A percentile compares a stretch with the other conserved stretches of the same genome.
These are phyloP conservation scores for Acrocephalus arundinaceus DNA, from an alignment of 2,113 vertebrate species.

Conservation along the genomic window DNA sequence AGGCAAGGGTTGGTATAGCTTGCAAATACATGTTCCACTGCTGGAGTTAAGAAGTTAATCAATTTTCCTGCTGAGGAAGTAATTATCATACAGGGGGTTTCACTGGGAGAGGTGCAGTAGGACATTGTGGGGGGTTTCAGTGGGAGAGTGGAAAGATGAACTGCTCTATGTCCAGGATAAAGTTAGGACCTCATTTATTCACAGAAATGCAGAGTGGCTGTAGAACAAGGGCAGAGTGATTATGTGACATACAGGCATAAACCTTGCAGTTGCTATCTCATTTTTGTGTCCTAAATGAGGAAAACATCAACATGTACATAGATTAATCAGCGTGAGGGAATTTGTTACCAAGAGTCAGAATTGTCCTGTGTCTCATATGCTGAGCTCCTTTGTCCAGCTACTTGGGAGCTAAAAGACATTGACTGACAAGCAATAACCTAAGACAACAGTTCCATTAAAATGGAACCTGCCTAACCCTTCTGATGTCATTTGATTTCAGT, in stretches of 20 bases:
- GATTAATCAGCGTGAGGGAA: neutral
- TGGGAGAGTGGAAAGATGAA: neutral
- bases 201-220: neutral
- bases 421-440: constrained; percentile 22
- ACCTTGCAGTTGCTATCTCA: neutral
- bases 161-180: neutral
- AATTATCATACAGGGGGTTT: neutral
- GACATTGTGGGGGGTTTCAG: fast-evolving
- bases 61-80: neutral
- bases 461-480: constrained; percentile 65
- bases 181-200: neutral
- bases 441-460: constrained; percentile 53
- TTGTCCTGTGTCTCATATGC: neutral
- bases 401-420: neutral
- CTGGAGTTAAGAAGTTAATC: neutral
- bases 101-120: neutral
- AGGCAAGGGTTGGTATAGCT: neutral
- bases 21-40: neutral
- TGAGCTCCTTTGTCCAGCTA: neutral
- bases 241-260: neutral
- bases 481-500: constrained; percentile 92
- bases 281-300: neutral
- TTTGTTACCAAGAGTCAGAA: neutral
- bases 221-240: neutral
- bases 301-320: neutral